These are phyloP conservation scores for Polyergus mexicanus DNA, from an alignment of 1,140 invertebrate species.

Conservation along the genomic window DNA sequence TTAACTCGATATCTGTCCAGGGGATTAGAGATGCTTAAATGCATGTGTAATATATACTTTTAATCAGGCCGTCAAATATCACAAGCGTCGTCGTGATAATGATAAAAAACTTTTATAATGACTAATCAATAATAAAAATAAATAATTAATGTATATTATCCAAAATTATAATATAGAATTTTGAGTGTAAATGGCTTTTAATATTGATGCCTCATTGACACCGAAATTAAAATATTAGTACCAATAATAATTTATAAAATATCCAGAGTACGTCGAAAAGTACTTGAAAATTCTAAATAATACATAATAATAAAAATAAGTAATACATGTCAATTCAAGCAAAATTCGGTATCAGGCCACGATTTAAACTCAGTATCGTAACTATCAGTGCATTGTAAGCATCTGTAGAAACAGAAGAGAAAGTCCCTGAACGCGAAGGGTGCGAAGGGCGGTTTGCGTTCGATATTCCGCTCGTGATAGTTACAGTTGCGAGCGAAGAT, in stretches of 20 bases:
- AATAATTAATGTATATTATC: not conserved
- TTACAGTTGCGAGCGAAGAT: conserved; percentile 31
- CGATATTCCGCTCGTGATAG: conserved; percentile 51
- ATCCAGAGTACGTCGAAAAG: not conserved
- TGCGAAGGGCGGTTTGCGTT: conserved; percentile 40
- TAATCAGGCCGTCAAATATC: not conserved
- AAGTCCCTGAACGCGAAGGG: conserved; percentile 5
- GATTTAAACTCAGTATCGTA: not conserved
- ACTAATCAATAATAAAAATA: not conserved
- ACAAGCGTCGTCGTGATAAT: not conserved
- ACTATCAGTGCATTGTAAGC: not conserved
- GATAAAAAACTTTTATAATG: not conserved
- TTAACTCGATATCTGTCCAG: conserved; percentile 12
- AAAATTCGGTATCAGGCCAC: not conserved
- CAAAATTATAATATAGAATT: not conserved
- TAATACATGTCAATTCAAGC: not conserved
- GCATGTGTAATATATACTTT: not conserved
- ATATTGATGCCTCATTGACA: not conserved
- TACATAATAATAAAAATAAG: no score
- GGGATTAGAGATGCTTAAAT: conserved; percentile 1
- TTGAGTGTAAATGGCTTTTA: not conserved
- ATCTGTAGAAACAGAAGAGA: not conserved
- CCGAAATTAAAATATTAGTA: not conserved
- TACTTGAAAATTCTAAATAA: no score
- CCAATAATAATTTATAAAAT: not conserved